Evolutionary conservation across 1,140 invertebrate species (phyloP).

Genomic region (Caenorhabditis inopinata): DNA sequence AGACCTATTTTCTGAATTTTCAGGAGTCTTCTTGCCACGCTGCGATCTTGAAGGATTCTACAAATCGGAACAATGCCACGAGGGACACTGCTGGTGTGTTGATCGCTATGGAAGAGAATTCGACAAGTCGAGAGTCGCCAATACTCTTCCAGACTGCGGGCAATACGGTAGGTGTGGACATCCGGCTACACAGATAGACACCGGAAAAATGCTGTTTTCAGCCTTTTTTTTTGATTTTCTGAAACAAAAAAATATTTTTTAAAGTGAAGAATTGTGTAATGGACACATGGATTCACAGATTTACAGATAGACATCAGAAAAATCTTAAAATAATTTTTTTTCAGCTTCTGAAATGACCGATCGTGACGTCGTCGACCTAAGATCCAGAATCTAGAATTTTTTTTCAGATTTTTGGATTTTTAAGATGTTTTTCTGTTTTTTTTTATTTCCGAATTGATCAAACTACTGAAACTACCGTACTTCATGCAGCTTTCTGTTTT

Average conservation of each 20-base stretch:
- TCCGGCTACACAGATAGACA: no score
- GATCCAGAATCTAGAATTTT: not conserved
- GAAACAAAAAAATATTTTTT: not conserved
- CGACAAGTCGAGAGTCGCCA: constrained; percentile 48
- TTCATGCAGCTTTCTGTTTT: no score
- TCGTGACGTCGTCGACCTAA: not conserved
- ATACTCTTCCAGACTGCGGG: constrained; percentile 52
- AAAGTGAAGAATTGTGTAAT: no score
- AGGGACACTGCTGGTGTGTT: constrained; percentile 64
- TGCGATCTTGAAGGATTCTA: constrained; percentile 66
- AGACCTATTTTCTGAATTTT: not conserved
- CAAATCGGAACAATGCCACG: constrained; percentile 61
- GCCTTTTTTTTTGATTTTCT: not conserved
- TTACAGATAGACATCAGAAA: no score
- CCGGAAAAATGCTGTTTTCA: no score
- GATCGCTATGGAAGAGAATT: constrained; percentile 64
- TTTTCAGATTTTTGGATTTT: not conserved
- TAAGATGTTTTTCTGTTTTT: not conserved
- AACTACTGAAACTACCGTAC: no score
- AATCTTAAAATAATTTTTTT: no score
- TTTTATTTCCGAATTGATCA: no score
- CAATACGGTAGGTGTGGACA: constrained; percentile 51
- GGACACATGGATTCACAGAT: no score
- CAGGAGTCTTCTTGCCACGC: constrained; percentile 56
- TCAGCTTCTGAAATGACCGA: constrained; percentile 8